Conservation (phyloP, 2,888 invertebrate species). For the Ophraella communa region DNA sequence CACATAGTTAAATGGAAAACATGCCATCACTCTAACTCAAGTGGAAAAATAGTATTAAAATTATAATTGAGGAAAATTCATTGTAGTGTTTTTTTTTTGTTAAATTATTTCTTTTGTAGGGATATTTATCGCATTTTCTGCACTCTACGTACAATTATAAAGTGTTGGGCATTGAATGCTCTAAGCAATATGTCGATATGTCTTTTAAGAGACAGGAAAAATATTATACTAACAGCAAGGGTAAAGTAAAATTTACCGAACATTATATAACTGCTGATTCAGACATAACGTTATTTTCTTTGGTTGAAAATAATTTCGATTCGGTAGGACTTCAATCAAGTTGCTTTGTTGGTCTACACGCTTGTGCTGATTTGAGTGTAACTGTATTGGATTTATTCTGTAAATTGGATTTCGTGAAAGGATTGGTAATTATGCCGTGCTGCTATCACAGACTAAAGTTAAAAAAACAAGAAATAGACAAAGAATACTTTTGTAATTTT, state of each 20-base stretch:
- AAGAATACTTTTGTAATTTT: slow-evolving; percentile 67
- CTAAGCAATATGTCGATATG: slow-evolving; percentile 62
- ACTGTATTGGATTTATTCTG: slow-evolving; percentile 71
- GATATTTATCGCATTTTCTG: slow-evolving; percentile 75
- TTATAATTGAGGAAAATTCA: too few relatives aligned
- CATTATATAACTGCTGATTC: slow-evolving; percentile 66
- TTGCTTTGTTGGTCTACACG: slow-evolving; percentile 73
- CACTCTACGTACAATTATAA: slow-evolving; percentile 65
- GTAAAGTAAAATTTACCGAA: slow-evolving; percentile 66
- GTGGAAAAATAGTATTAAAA: too few relatives aligned
- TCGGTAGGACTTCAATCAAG: slow-evolving; percentile 39
- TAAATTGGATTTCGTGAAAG: slow-evolving; percentile 63
- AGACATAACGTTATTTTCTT: slow-evolving; percentile 51
- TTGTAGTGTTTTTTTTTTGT: too few relatives aligned
- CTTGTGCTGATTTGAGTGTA: slow-evolving; percentile 79
- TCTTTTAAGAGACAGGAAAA: slow-evolving; percentile 67
- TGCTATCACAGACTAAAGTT: slow-evolving; percentile 77
- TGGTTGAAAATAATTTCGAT: slow-evolving; percentile 37
- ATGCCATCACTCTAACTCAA: too few relatives aligned
- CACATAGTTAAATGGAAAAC: too few relatives aligned
- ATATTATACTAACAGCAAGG: slow-evolving; percentile 62
- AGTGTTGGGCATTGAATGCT: slow-evolving; percentile 74
- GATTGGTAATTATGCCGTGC: slow-evolving; percentile 75
- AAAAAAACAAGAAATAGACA: slow-evolving; percentile 29
- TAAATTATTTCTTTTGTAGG: slow-evolving; percentile 61